Conservation (phyloP, 2,113 vertebrate genomes). For the Toxostoma redivivum region DNA sequence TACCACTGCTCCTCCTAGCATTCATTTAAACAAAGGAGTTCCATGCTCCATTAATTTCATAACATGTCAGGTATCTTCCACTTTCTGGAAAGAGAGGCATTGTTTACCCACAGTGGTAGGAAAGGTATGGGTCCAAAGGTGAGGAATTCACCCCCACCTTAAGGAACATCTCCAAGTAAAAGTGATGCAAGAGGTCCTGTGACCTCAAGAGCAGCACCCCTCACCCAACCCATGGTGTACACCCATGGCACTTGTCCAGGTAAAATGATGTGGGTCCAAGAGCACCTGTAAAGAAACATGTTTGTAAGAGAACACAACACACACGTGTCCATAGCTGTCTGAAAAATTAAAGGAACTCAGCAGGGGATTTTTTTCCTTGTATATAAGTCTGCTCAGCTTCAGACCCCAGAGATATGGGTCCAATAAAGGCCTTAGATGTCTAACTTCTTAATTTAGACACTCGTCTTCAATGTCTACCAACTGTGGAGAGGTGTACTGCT, state of each 20-base stretch:
- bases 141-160: neutral
- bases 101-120: neutral
- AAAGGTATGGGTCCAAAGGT: neutral
- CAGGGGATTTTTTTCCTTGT: neutral
- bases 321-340: neutral
- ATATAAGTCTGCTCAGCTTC: neutral
- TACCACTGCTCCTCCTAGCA: neutral
- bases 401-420: neutral
- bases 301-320: neutral
- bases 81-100: neutral
- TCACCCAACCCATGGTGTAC: neutral
- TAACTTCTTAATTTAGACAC: neutral
- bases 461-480: neutral
- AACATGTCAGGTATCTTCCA: neutral
- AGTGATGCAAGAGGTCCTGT: neutral
- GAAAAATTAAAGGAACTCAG: neutral
- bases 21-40: conserved; percentile 1
- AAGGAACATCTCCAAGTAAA: neutral
- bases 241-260: neutral
- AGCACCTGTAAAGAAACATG: neutral
- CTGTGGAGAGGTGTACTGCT: accelerated
- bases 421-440: neutral
- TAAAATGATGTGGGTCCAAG: neutral
- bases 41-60: neutral
- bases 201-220: neutral